These are phyloP conservation scores for Parelbella ahira DNA, from an alignment of 2,888 invertebrate genomes.

Conservation along the genomic window DNA sequence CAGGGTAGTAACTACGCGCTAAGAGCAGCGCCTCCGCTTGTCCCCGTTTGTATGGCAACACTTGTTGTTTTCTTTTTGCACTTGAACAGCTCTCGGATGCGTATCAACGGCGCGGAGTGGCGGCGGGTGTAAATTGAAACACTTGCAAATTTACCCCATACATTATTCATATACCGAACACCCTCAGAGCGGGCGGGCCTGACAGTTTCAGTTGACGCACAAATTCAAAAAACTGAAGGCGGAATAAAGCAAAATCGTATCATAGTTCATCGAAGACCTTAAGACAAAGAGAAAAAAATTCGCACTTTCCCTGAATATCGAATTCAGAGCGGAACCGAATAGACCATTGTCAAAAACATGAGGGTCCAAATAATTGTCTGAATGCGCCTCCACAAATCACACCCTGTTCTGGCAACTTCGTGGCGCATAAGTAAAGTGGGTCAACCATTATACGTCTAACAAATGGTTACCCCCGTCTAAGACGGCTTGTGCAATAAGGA, in stretches of 20 bases:
- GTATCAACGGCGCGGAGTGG: conserved; percentile 65
- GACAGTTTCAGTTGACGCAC: conserved; percentile 62
- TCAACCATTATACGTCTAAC: conserved; percentile 75
- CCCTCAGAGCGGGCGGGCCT: conserved; percentile 51
- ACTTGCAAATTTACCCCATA: conserved; percentile 79
- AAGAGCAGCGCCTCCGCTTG: conserved; percentile 36
- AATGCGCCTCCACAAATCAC: conserved; percentile 57
- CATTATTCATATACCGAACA: conserved; percentile 77
- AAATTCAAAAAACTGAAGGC: conserved; percentile 51
- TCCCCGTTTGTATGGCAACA: conserved; percentile 42
- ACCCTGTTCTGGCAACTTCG: conserved; percentile 52
- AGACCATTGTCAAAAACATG: conserved; percentile 41
- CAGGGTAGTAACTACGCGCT: conserved; percentile 32
- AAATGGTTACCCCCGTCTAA: conserved; percentile 67
- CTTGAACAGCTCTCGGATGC: conserved; percentile 66
- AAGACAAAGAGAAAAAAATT: too few species aligned
- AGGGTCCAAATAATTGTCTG: conserved; percentile 44
- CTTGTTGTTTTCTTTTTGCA: conserved; percentile 73
- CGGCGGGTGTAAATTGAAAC: conserved; percentile 79
- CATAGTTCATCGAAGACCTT: conserved; percentile 6
- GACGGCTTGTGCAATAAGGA: conserved; percentile 72
- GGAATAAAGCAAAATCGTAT: conserved; percentile 42
- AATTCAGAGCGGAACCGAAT: conserved; percentile 24
- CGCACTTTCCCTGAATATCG: conserved; percentile 7
- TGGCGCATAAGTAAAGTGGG: conserved; percentile 68